Evolutionary conservation across 2,113 vertebrate species (phyloP).

Genomic region (Chroicocephalus ridibundus): DNA sequence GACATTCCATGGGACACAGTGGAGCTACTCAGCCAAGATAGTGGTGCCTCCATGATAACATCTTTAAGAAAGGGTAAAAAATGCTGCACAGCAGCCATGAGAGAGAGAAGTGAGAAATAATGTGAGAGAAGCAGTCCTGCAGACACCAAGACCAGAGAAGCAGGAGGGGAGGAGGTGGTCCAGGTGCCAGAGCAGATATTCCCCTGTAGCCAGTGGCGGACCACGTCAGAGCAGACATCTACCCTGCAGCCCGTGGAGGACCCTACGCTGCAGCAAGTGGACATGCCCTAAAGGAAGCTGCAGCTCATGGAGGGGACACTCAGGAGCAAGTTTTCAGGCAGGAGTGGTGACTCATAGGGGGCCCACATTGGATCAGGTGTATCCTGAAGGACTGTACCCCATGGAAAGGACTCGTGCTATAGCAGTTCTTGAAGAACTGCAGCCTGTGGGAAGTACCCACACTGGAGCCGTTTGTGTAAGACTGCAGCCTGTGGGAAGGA

Average conservation of each 20-base stretch:
- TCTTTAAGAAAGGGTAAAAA: background rate
- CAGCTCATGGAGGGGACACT: background rate
- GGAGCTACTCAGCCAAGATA: background rate
- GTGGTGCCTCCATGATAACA: fast-evolving
- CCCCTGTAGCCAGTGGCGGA: background rate
- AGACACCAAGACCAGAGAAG: background rate
- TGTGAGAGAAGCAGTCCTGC: background rate
- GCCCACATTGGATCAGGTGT: fast-evolving
- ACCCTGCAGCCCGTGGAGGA: background rate
- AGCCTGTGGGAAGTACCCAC: background rate
- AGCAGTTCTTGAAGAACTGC: background rate
- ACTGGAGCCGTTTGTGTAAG: background rate
- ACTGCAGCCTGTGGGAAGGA: background rate
- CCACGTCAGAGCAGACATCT: background rate
- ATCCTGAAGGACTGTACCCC: background rate
- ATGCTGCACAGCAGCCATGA: fast-evolving
- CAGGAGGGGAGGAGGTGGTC: background rate
- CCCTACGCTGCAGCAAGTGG: background rate
- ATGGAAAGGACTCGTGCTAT: background rate
- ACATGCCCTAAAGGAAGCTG: background rate
- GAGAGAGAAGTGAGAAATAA: background rate
- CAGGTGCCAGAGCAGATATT: background rate
- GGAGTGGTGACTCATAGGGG: fast-evolving
- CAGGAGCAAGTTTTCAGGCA: background rate
- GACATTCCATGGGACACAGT: background rate